Evolutionary conservation across 2,113 vertebrate species (phyloP).

Genomic region (Okapia johnstoni): DNA sequence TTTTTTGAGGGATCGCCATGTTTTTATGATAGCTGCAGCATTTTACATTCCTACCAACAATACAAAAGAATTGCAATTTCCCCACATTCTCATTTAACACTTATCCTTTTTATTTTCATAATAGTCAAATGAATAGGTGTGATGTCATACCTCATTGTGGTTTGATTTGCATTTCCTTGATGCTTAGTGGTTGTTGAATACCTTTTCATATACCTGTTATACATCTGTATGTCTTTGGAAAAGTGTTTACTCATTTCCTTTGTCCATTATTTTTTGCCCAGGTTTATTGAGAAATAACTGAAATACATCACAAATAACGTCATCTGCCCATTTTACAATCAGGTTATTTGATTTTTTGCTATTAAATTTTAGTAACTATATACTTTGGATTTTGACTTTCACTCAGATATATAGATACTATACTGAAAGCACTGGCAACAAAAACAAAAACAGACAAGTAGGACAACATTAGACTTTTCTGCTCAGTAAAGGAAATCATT

Average conservation of each 20-base stretch:
- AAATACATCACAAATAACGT: not conserved
- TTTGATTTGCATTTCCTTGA: not conserved
- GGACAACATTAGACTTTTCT: not conserved
- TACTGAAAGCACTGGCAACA: not conserved
- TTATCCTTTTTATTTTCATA: not conserved
- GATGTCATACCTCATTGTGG: not conserved
- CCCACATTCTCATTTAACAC: not conserved
- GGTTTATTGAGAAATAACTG: not conserved
- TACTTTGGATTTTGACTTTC: not conserved
- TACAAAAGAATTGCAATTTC: not conserved
- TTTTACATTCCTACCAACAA: not conserved
- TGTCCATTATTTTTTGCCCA: not conserved
- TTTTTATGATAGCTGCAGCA: not conserved
- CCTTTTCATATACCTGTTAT: not conserved
- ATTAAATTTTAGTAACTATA: not conserved
- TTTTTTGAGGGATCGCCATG: not conserved
- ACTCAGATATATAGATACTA: not conserved
- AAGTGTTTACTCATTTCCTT: not conserved
- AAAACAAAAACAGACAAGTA: not conserved
- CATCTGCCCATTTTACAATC: not conserved
- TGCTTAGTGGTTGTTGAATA: not conserved
- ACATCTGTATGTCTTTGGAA: not conserved
- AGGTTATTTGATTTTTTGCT: not conserved
- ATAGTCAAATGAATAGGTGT: not conserved
- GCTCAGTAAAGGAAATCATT: not conserved